Evolutionary conservation across 2,797 vertebrate species (phyloP), one percentile per base, ranked within the genome.

Genomic region (Distichodus sexfasciatus): DNA sequence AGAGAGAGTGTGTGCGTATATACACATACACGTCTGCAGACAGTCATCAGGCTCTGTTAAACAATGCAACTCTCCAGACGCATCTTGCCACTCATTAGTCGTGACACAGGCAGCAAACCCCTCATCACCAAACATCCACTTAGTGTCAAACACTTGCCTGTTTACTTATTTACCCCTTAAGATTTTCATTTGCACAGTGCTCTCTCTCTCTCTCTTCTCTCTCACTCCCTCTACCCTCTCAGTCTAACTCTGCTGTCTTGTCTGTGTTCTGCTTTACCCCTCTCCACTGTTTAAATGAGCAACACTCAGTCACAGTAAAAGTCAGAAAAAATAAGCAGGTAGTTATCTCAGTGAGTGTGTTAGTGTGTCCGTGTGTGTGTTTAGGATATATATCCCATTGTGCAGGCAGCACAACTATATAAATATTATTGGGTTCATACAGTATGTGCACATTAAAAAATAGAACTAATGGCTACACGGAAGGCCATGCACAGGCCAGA

Each of bases 91-190:
- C 67, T 78, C 70, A 77, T 80, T 78, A 77, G 48, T 58, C 66
- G 58, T 74, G 78, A 71, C 76, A 74, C 41, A 68, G 65, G 69
- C 68, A 41, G 69, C 72, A 65, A 68, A 73, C 40, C 43, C 36
- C 53, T 77, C 75, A 69, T 75, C 66, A 62, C 61, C 75, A 57
- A 72, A 69, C 72, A 63, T 77, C 62, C 62, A 80, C 66, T 76
- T 77, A 77, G 63, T 80, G 72, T 74, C 72, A 80, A 44, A 70
- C 59, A 55, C 58, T 24, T 55, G 53, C 4, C 47, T 73, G 75
- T 76, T 80, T 76, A 77, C 74, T 76, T 79, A 76, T 76, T 76
- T 69, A 67, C 62, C 62, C 44, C 69, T 71, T 76, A 71, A 67
- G 75, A 63, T 71, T 74, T 75, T 70, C 53, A 76, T 76, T 79